phyloP scores from a whole-genome alignment of 92 coral and sea anemone species.

The Epizoanthus rinbou region DNA sequence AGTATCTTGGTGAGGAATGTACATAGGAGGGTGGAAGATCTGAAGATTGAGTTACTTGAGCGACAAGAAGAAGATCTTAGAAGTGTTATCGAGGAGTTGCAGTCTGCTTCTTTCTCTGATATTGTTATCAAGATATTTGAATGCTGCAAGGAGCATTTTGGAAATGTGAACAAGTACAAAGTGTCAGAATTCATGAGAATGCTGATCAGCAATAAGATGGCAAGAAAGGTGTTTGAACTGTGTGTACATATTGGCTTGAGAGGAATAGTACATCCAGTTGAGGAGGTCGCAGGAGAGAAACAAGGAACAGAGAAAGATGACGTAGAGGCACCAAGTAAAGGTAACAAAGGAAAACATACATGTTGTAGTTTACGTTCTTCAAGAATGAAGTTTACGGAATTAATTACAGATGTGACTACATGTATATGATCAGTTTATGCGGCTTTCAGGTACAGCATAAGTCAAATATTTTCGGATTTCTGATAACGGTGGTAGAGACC shows the following conservation, averaged over 20 bases:
- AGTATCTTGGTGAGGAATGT: conserved; percentile 71
- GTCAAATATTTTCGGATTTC: too few relatives aligned
- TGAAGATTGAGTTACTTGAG: conserved; percentile 77
- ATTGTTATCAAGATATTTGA: conserved; percentile 59
- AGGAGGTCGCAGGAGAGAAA: not conserved
- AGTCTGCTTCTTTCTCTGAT: conserved; percentile 66
- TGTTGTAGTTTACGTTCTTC: too few relatives aligned
- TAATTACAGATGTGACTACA: too few relatives aligned
- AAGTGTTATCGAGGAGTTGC: conserved; percentile 63
- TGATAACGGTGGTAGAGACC: too few relatives aligned
- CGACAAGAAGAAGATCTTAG: conserved; percentile 64
- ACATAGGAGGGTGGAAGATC: conserved; percentile 57
- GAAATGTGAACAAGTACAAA: conserved; percentile 43
- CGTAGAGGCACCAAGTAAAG: not conserved
- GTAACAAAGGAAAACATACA: not conserved
- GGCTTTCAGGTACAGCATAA: too few relatives aligned
- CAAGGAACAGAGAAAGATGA: conserved; percentile 3
- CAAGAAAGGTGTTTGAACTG: conserved; percentile 69
- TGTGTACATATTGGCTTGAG: conserved; percentile 69
- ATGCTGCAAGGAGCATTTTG: conserved; percentile 60
- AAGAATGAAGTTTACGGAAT: too few relatives aligned
- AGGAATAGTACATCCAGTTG: conserved; percentile 44
- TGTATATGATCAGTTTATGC: too few relatives aligned
- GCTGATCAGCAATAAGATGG: conserved; percentile 46
- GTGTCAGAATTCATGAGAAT: conserved; percentile 51